Evolutionary conservation across 2,888 invertebrate genomes (phyloP).

Genomic region (Epistrophe grossulariae): DNA sequence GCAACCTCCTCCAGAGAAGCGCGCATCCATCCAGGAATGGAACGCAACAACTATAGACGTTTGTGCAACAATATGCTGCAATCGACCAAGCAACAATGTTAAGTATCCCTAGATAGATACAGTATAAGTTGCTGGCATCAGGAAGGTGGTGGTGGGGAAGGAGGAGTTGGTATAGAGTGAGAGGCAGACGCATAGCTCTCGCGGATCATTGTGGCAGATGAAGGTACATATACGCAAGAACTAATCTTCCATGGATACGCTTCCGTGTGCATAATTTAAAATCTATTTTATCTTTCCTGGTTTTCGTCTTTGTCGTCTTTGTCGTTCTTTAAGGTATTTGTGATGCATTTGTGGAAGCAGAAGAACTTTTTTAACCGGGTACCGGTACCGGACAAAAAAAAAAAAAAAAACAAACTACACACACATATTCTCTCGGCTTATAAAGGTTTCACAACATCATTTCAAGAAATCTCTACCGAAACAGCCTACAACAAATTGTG

Average conservation of each 20-base stretch:
- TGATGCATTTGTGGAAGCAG: conserved; percentile 34
- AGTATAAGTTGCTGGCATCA: background rate
- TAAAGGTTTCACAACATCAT: conserved; percentile 55
- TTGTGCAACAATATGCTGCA: conserved; percentile 48
- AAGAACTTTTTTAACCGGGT: conserved; percentile 54
- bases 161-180: background rate
- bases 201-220: conserved; percentile 70
- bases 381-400: conserved; percentile 11
- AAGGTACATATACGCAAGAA: conserved; percentile 66
- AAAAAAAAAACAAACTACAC: background rate
- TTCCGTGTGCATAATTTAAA: conserved; percentile 76
- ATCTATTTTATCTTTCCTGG: conserved; percentile 76
- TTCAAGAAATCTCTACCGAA: conserved; percentile 66
- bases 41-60: conserved; percentile 61
- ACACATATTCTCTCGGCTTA: conserved; percentile 5
- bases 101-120: conserved; percentile 32
- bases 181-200: conserved; percentile 31
- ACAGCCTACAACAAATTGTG: conserved; percentile 70
- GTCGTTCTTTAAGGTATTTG: conserved; percentile 24
- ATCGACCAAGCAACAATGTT: conserved; percentile 47
- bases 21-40: conserved; percentile 37
- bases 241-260: conserved; percentile 76
- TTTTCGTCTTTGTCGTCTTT: conserved; percentile 63
- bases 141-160: background rate
- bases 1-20: conserved; percentile 10